Evolutionary conservation across 2,113 vertebrate species (phyloP).

Genomic region (Chloropsis cyanopogon): DNA sequence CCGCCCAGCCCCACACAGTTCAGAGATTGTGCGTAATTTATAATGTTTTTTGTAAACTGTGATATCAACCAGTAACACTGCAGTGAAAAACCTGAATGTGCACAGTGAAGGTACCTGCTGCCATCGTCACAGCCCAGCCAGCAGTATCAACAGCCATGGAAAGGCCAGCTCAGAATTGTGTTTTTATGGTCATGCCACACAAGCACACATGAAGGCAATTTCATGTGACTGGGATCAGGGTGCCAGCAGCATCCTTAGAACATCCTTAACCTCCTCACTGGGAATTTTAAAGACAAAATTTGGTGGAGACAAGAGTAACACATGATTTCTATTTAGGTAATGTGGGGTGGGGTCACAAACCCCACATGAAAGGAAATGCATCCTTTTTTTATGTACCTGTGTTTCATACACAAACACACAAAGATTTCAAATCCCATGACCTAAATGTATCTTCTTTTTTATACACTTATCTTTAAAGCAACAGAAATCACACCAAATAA

Average conservation of each 20-base stretch:
- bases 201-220: not conserved
- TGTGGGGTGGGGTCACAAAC: rapidly evolving
- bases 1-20: not conserved
- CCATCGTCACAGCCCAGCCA: not conserved
- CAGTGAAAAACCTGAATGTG: not conserved
- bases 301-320: not conserved
- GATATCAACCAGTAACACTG: not conserved
- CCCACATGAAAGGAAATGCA: not conserved
- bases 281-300: not conserved
- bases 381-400: not conserved
- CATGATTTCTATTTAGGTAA: rapidly evolving
- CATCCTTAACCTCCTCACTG: rapidly evolving
- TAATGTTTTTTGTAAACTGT: not conserved
- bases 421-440: not conserved
- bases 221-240: rapidly evolving
- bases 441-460: not conserved
- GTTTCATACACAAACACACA: not conserved
- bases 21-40: not conserved
- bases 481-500: not conserved
- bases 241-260: not conserved
- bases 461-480: not conserved
- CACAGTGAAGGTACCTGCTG: not conserved
- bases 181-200: rapidly evolving
- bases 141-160: not conserved
- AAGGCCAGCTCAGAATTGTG: rapidly evolving